Evolutionary conservation across 2,113 vertebrate genomes (phyloP).

Genomic region (Pitta sordida): DNA sequence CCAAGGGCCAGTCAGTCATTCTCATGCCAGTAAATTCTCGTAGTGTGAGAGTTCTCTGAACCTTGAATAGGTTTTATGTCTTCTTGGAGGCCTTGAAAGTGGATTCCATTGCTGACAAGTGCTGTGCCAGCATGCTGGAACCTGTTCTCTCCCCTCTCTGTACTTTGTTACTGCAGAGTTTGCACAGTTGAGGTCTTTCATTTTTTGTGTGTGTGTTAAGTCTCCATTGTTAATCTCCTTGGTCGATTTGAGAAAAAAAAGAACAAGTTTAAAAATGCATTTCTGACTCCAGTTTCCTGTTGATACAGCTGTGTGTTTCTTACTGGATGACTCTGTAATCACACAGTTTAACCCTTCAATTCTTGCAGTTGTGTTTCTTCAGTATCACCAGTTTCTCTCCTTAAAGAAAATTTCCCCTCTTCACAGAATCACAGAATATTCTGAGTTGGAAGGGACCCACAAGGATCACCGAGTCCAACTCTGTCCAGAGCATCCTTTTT

Average conservation of each 20-base stretch:
- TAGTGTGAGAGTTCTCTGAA: neutral
- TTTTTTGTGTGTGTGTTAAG: neutral
- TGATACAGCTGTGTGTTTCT: conserved; percentile 52
- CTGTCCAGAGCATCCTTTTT: neutral
- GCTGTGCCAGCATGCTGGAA: neutral
- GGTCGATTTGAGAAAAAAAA: neutral
- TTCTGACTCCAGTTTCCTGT: conserved; percentile 28
- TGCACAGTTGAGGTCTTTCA: neutral
- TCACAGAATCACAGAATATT: too few relatives aligned
- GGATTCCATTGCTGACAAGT: neutral
- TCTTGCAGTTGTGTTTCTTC: neutral
- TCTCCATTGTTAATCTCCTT: neutral
- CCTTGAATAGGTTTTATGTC: neutral
- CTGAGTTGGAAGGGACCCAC: too few relatives aligned
- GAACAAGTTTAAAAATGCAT: neutral
- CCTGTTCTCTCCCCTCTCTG: neutral
- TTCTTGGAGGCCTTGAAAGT: neutral
- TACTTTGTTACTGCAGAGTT: neutral
- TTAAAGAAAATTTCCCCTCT: neutral
- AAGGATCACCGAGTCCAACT: too few relatives aligned
- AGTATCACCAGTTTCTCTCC: neutral
- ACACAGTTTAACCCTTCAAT: neutral
- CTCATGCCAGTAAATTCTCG: neutral
- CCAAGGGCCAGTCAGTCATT: neutral
- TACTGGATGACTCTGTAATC: neutral